Evolutionary conservation across 1,140 invertebrate species (phyloP), one percentile per base, ranked within the genome.

Genomic region (Mylabris phalerata): DNA sequence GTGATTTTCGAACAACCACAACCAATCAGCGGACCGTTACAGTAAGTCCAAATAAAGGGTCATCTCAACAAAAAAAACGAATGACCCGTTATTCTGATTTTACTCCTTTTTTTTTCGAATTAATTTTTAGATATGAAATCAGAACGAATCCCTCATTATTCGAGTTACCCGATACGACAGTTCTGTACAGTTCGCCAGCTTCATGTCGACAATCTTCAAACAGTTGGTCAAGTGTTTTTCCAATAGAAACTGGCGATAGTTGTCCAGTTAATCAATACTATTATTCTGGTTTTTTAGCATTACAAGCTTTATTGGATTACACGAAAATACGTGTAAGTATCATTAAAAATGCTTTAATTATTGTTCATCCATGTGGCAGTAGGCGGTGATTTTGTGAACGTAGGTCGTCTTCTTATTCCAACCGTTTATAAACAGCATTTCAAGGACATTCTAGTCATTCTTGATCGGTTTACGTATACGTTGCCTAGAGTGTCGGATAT

Each of bases 261-360:
- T 89, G 87, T 70, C 87, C 86, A 1, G 84, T 84, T 1, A 84
- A 88, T 63, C 82, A 86, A 73, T 89, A 89, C 70, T 85, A 84
- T 69, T 83, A 82, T 63, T 86, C 85, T 2, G 85, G 85, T n/a
- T 88, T 89, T 68, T 71, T 88, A 50, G 84, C 84, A 2, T 67
- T 89, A 52, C 86, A 89, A 71, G 79, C 82, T 43, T 71, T 89
- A 9, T 80, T 88, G 41, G 86, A 89, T 71, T 83, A 79, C 65
- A 84, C 85, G 3, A 86, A 87, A 73, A 85, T 88, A 63, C 80
- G 77, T 75, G 84, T 87, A 71, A 71, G 66, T 26, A 42, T 3
- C 5, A n/a, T 7, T 41, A 2, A 9, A 55, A 11, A n/a, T 55
- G n/a, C 43, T 19, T 10, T 2, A 19, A 19, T n/a, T 19, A 19